phyloP scores from a whole-genome alignment of 2,797 vertebrate species.

The Labeo calbasu region DNA sequence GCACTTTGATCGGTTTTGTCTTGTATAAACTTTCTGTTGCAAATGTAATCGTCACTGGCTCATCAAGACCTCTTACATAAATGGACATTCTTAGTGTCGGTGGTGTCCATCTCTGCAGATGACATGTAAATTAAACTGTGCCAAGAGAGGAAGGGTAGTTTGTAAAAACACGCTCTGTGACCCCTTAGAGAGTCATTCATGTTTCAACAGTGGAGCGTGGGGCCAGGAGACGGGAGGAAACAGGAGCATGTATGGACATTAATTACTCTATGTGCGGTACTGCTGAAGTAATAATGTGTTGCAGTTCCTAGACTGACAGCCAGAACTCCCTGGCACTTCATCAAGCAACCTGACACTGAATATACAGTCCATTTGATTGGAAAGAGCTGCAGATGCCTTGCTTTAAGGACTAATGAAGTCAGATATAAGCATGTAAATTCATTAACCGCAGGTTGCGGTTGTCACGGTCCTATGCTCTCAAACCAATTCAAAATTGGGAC shows the following conservation, averaged over 20 bases:
- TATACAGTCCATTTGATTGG: constrained; percentile 60
- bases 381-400: constrained; percentile 50
- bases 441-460: constrained; percentile 25
- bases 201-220: constrained; percentile 68
- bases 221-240: constrained; percentile 65
- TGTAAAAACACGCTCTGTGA: constrained; percentile 66
- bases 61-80: constrained; percentile 49
- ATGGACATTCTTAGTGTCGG: constrained; percentile 51
- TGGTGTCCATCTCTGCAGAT: constrained; percentile 45
- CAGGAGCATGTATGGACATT: constrained; percentile 74
- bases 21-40: background rate
- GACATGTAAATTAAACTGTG: constrained; percentile 70
- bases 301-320: constrained; percentile 64
- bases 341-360: constrained; percentile 60
- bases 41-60: constrained; percentile 6
- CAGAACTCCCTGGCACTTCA: constrained; percentile 66
- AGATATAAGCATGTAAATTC: constrained; percentile 53
- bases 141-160: constrained; percentile 65
- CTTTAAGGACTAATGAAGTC: constrained; percentile 64
- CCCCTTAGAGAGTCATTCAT: constrained; percentile 72
- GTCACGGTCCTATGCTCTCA: constrained; percentile 5
- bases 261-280: constrained; percentile 70
- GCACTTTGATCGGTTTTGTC: background rate
- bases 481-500: constrained; percentile 17
- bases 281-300: constrained; percentile 70